phyloP scores from a whole-genome alignment of 2,888 invertebrate genomes.

The Nineta flava region DNA sequence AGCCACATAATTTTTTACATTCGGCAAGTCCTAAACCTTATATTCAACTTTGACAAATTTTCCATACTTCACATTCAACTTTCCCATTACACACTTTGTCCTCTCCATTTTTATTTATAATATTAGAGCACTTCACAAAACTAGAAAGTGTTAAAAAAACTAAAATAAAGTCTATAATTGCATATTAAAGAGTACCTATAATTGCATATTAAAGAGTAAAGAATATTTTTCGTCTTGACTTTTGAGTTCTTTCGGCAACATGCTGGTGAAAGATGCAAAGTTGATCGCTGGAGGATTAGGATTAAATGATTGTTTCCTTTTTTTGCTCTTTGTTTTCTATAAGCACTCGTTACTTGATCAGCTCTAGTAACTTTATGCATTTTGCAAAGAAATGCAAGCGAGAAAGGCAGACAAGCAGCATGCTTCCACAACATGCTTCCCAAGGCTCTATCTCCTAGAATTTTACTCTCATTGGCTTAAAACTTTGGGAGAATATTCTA shows the following conservation, averaged over 20 bases:
- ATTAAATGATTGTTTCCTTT: neutral
- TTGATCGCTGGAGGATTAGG: neutral
- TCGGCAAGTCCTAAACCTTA: neutral
- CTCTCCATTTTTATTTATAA: neutral
- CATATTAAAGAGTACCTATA: neutral
- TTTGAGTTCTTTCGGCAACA: neutral
- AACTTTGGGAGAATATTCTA: too few species aligned
- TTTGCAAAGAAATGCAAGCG: neutral
- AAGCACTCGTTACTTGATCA: neutral
- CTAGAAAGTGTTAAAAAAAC: neutral
- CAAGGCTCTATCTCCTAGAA: too few species aligned
- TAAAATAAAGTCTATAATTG: neutral
- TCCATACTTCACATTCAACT: neutral
- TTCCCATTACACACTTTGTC: neutral
- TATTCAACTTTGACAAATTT: neutral
- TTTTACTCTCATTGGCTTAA: too few species aligned
- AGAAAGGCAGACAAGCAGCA: too few species aligned
- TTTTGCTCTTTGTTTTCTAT: neutral
- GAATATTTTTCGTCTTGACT: neutral
- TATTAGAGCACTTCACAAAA: neutral
- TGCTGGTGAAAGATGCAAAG: neutral
- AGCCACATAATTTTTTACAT: slow-evolving; percentile 7
- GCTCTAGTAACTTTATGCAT: neutral
- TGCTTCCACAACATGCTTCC: too few species aligned
- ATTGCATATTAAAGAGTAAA: too few species aligned